phyloP scores from a whole-genome alignment of 2,113 vertebrate species.

The Pollachius pollachius region DNA sequence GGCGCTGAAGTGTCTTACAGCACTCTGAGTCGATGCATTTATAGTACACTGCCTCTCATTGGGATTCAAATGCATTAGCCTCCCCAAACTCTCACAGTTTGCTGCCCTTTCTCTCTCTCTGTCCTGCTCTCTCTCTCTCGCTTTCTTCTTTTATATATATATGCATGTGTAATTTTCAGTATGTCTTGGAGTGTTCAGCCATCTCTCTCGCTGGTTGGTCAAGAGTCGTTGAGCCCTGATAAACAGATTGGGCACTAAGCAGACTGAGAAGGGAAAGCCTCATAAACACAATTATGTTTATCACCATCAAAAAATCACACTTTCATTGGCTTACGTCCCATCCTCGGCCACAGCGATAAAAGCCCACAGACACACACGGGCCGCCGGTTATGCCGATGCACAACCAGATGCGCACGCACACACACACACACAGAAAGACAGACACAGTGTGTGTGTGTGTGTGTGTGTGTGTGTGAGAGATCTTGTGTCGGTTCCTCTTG shows the following conservation, averaged over 20 bases:
- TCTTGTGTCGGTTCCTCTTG: no score
- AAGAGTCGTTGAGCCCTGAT: conserved; percentile 17
- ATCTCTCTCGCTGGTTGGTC: conserved; percentile 33
- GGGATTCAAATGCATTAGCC: neutral
- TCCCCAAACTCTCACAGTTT: neutral
- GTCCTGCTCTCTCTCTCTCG: no score
- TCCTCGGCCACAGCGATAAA: no score
- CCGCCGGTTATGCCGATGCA: neutral
- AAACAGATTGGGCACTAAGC: conserved; percentile 2
- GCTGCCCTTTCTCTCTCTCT: neutral
- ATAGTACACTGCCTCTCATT: neutral
- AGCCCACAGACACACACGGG: no score
- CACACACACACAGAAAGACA: neutral
- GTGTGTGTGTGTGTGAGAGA: no score
- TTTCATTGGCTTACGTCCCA: no score
- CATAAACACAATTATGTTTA: no score
- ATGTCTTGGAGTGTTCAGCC: conserved; percentile 5
- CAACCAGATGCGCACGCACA: neutral
- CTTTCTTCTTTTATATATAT: no score
- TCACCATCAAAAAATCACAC: no score
- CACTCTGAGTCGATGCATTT: neutral
- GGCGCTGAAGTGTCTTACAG: neutral
- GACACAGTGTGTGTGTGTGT: no score
- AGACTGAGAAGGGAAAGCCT: no score
- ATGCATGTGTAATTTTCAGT: no score